Conservation (phyloP, 2,888 invertebrate species). For the Argynnis bischoffii region DNA sequence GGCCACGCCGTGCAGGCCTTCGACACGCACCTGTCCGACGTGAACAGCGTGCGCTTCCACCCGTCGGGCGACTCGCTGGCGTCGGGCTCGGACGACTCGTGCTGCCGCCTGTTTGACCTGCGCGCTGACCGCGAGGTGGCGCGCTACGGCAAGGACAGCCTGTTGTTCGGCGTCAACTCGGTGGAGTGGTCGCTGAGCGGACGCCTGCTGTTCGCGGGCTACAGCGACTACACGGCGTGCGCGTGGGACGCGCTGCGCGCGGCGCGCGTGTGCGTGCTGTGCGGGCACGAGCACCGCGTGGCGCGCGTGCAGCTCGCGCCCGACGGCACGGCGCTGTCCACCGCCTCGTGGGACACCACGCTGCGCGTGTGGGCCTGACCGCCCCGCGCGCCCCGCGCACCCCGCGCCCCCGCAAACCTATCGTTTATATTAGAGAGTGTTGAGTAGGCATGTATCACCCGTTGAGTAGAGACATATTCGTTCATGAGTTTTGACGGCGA, state of each 20-base stretch:
- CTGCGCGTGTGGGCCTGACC: constrained; percentile 51
- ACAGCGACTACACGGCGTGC: constrained; percentile 99
- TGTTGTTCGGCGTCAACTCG: constrained; percentile 97
- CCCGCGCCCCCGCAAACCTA: too few relatives aligned
- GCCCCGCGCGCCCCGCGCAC: background rate
- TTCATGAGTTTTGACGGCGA: constrained; percentile 88
- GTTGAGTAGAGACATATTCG: constrained; percentile 52
- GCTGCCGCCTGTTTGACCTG: constrained; percentile 98
- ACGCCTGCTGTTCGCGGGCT: constrained; percentile 97
- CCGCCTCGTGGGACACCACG: constrained; percentile 94
- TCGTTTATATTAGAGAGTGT: background rate
- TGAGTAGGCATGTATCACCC: background rate
- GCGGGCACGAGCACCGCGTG: constrained; percentile 98
- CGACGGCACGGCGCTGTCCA: constrained; percentile 98
- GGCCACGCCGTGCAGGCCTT: constrained; percentile 99
- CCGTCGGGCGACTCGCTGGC: constrained; percentile 99
- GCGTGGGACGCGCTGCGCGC: constrained; percentile 99
- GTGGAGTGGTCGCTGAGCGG: constrained; percentile 98
- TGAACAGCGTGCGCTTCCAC: constrained; percentile 98
- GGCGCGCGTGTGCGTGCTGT: constrained; percentile 92
- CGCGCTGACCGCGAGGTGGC: constrained; percentile 98
- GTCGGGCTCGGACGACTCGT: constrained; percentile 94
- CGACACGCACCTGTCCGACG: constrained; percentile 99
- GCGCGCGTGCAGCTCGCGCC: constrained; percentile 96
- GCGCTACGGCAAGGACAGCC: constrained; percentile 96